phyloP scores from a whole-genome alignment of 2,888 invertebrate species.

The Drosophila anceps region DNA sequence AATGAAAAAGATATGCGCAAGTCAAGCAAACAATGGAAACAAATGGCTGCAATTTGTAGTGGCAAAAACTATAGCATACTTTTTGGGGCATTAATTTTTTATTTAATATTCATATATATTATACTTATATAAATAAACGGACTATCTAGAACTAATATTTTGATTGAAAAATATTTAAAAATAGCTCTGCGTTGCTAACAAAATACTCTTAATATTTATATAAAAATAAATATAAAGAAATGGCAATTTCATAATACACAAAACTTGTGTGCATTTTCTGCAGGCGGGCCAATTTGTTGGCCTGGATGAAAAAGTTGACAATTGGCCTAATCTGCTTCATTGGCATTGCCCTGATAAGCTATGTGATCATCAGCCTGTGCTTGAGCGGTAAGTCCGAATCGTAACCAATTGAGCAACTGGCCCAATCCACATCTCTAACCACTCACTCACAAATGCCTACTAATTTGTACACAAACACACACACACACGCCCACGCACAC shows the following conservation, averaged over 20 bases:
- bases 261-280: conserved; percentile 6
- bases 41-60: background rate
- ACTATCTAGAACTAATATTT: too few species aligned
- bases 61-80: background rate
- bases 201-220: too few species aligned
- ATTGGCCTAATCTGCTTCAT: conserved; percentile 83
- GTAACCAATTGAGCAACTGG: conserved; percentile 3
- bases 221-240: background rate
- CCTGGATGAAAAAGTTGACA: conserved; percentile 84
- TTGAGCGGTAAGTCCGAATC: conserved; percentile 81
- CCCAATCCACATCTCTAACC: conserved; percentile 31
- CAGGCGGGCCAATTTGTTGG: conserved; percentile 82
- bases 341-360: conserved; percentile 83
- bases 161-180: background rate
- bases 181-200: too few species aligned
- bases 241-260: background rate
- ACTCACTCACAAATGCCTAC: conserved; percentile 43
- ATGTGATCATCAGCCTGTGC: conserved; percentile 83
- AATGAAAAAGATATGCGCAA: background rate
- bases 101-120: background rate
- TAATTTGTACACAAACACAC: conserved; percentile 12
- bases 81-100: background rate
- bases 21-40: background rate
- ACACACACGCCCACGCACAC: background rate
- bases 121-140: too few species aligned